Percentiles rank a stretch among this genome's conserved stretches.
phyloP scores from a whole-genome alignment of 2,797 vertebrate species.

The Adelosebastes latens region DNA sequence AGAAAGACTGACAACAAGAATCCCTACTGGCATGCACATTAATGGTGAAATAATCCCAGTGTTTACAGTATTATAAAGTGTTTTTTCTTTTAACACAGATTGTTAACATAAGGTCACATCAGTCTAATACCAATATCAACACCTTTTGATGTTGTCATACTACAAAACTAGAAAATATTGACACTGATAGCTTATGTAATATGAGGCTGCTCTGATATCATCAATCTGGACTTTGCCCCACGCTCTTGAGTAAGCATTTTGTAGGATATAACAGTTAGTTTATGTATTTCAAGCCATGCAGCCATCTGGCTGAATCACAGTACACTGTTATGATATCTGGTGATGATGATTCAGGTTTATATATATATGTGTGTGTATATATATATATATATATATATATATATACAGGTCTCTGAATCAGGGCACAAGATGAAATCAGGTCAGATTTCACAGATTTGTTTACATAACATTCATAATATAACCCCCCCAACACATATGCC shows the following conservation, averaged over 20 bases:
- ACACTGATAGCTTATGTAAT: conserved; percentile 36
- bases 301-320: conserved; percentile 3
- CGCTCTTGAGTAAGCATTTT: conserved; percentile 45
- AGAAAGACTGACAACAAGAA: not conserved
- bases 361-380: too few species aligned
- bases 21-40: not conserved
- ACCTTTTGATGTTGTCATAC: not conserved
- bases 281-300: not conserved
- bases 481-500: not conserved
- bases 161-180: conserved; percentile 12
- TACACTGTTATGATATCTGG: not conserved
- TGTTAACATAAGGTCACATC: not conserved
- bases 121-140: too few species aligned
- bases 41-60: not conserved
- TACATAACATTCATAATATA: conserved; percentile 3
- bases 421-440: conserved; percentile 1
- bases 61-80: not conserved
- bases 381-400: too few species aligned
- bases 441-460: conserved; percentile 31
- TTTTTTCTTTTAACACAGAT: not conserved
- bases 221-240: conserved; percentile 55
- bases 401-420: conserved; percentile 11
- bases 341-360: conserved; percentile 3
- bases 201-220: conserved; percentile 29
- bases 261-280: conserved; percentile 42